Base-by-base conservation (phyloP, 2,797 vertebrate species). In the Myripristis murdjan region DNA sequence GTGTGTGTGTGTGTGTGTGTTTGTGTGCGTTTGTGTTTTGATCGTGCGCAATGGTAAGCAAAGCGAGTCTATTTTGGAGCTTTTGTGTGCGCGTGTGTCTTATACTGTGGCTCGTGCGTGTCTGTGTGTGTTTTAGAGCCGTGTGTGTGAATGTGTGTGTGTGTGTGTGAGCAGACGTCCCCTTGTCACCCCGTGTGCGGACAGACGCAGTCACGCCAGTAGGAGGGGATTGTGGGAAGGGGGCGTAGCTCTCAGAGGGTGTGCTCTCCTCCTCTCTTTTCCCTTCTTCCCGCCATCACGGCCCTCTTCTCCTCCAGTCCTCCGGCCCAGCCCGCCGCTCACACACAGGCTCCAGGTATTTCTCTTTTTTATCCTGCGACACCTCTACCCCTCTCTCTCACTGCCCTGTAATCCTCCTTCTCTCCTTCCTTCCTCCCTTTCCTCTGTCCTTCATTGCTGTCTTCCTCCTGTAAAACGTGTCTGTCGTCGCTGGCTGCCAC, bases 181-280 rank as follows among this genome's bases (percentile, higher is more conserved):
- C 86, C 90, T 87, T 93, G 91, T 93, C 89, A 92, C 91, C 89
- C 87, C 64, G 85, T 90, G 85, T 79, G 77, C 78, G 82, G 87
- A 91, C 85, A 83, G 87, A 91, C 87, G 89, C 84, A 87, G 89
- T 93, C 91, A 84, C 88, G 85, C 88, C 90, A 90, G 89, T 87
- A 89, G 92, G 92, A 92, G 92, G 91, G 91, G 90, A 93, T 92
- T 92, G 91, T 92, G 90, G 89, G 89, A 91, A 92, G 79, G 89
- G 91, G 91, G 92, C 87, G 92, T 93, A 80, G 86, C 90, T 89
- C 81, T 87, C 77, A 78, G 90, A 92, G 92, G 91, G 90, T 93
- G 92, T 93, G 91, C 89, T 92, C 89, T 82, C 84, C 90, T 91
- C 90, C 82, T 93, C 91, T 93, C 78, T 86, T 91, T 88, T 91